Conservation (phyloP, 2,888 invertebrate genomes). For the Pseudolycoriella hygida region DNA sequence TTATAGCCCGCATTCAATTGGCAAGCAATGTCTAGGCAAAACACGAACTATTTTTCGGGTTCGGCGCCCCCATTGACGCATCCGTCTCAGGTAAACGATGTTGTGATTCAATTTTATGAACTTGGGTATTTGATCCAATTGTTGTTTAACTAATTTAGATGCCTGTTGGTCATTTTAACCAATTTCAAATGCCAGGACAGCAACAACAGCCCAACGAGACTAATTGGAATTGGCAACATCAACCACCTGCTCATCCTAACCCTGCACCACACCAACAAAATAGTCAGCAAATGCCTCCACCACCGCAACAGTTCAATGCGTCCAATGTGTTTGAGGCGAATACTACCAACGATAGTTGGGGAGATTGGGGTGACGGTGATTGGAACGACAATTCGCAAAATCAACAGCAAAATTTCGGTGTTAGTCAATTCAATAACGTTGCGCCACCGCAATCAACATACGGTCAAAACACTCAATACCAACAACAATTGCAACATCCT, state of each 20-base stretch:
- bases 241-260: background rate
- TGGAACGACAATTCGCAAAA: slow-evolving; percentile 17
- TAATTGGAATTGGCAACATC: background rate
- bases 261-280: background rate
- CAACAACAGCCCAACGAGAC: slow-evolving; percentile 4
- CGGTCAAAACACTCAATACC: background rate
- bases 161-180: too few species aligned
- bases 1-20: too few species aligned
- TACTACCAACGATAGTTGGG: slow-evolving; percentile 20
- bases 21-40: too few species aligned
- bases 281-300: too few species aligned
- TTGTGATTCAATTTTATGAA: too few species aligned
- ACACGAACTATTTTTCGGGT: too few species aligned
- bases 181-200: background rate
- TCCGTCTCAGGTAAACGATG: too few species aligned
- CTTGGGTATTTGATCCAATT: too few species aligned
- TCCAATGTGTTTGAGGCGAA: slow-evolving; percentile 5
- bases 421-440: background rate
- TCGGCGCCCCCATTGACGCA: too few species aligned
- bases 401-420: background rate
- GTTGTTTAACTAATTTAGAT: too few species aligned
- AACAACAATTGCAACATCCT: slow-evolving; percentile 5
- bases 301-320: slow-evolving; percentile 4
- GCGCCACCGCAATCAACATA: background rate
- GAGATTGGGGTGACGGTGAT: slow-evolving; percentile 28